Evolutionary conservation across 2,113 vertebrate species (phyloP), one percentile per base, ranked within the genome.

Genomic region (Coreoperca whiteheadi): DNA sequence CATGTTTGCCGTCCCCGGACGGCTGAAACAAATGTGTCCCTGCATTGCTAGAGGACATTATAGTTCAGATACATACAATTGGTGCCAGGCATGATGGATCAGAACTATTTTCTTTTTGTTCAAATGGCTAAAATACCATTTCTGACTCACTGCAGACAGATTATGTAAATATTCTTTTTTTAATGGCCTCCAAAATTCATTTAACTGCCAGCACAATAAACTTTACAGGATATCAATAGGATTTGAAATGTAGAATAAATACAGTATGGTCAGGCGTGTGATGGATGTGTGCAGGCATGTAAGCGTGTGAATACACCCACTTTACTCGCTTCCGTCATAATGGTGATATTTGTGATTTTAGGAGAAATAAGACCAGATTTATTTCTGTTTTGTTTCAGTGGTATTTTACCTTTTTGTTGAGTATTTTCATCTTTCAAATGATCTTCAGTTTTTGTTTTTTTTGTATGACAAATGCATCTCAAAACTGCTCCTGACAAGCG

Each of bases 21-120:
- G 6, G 9, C 60, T 83, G 64, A 46, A 79, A 64, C 74, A 82
- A 74, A 46, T 86, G 79, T 84, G 75, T 71, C 82, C 73, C 73
- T 57, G 84, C 91, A 91, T 91, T 1, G 66, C 85, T 48, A 20
- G 60, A 85, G 74, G 87, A 88, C 81, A 93, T 92, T 92, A 91
- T 28, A 37, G 57, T 14, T 71, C 85, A 83, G 59, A 83, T 39
- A n/a, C 46, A 83, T 60, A 50, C 51, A 56, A 6, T 11, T 57
- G 21, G 30, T 54, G 28, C 18, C 41, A 46, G 53, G 10, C 10
- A 20, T 46, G 78, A 83, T 73, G 68, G 61, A 88, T 82, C 53
- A 65, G 57, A 76, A 59, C 32, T 43, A 3, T 77, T 65, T 75
- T 66, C 14, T 53, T 75, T 66, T 66, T 51, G 9, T 81, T 64